phyloP scores from a whole-genome alignment of 2,888 invertebrate species.

The Polymixis lichenea region DNA sequence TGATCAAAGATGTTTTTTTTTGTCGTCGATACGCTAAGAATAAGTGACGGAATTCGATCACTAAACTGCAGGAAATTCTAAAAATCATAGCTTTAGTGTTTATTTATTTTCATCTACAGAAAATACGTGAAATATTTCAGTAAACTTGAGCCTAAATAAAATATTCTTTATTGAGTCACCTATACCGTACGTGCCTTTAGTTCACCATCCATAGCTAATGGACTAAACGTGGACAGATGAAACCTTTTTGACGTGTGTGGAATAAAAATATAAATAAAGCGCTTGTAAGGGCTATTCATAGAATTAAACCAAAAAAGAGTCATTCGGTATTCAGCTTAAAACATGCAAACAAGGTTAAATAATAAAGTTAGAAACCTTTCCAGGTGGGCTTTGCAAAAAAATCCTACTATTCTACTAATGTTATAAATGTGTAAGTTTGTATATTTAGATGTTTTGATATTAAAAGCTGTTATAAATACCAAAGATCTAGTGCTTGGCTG shows the following conservation, averaged over 20 bases:
- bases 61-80: too few species aligned
- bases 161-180: conserved; percentile 21
- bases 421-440: too few species aligned
- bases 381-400: too few species aligned
- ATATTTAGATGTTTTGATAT: too few species aligned
- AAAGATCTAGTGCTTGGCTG: too few species aligned
- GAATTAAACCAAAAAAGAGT: not conserved
- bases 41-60: too few species aligned
- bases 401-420: too few species aligned
- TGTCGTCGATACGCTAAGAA: too few species aligned
- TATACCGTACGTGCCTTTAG: conserved; percentile 19
- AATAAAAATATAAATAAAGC: conserved; percentile 35
- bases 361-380: too few species aligned
- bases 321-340: not conserved
- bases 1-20: too few species aligned
- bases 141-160: conserved; percentile 11
- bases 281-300: not conserved
- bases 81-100: not conserved
- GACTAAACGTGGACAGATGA: conserved; percentile 45
- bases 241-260: conserved; percentile 26
- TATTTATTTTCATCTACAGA: not conserved
- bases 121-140: not conserved
- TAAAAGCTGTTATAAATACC: too few species aligned
- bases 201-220: conserved; percentile 22
- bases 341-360: not conserved